Percentiles rank a stretch among this genome's conserved stretches.
These are phyloP conservation scores for Noctua janthina DNA, from an alignment of 2,888 invertebrate genomes.

Conservation along the genomic window DNA sequence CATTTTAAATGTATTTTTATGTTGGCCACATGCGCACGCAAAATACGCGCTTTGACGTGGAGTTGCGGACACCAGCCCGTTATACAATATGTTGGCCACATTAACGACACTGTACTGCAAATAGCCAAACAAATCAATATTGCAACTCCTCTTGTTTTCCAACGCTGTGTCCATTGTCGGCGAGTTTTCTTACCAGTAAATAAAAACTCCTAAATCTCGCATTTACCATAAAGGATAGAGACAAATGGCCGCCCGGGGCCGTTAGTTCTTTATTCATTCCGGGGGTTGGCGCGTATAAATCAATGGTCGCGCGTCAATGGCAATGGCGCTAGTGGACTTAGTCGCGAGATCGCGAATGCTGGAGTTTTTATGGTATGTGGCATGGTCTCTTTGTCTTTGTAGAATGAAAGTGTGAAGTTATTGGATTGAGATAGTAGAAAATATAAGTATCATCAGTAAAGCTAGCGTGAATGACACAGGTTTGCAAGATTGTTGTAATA, in stretches of 20 bases:
- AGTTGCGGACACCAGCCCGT: too few species aligned
- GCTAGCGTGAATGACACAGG: background rate
- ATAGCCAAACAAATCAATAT: background rate
- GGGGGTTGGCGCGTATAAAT: conserved; percentile 81
- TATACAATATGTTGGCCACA: conserved; percentile 38
- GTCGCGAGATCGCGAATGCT: conserved; percentile 24
- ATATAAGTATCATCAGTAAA: background rate
- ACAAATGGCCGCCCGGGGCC: conserved; percentile 83
- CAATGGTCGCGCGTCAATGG: conserved; percentile 76
- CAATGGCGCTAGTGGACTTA: conserved; percentile 69
- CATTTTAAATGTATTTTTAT: conserved; percentile 59
- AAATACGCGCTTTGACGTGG: too few species aligned
- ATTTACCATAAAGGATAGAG: conserved; percentile 87
- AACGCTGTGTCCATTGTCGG: conserved; percentile 40
- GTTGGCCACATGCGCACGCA: conserved; percentile 22
- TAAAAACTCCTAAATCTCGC: conserved; percentile 83
- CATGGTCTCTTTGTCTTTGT: background rate
- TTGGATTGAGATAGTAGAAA: background rate
- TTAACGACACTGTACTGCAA: background rate
- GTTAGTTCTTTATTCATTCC: conserved; percentile 85
- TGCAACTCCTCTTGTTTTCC: background rate
- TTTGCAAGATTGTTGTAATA: background rate
- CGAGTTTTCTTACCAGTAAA: conserved; percentile 65
- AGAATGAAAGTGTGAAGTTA: background rate
- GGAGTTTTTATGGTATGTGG: conserved; percentile 18